Base-by-base conservation (phyloP, 2,113 vertebrate species). In the Ptychochromis oligacanthus region DNA sequence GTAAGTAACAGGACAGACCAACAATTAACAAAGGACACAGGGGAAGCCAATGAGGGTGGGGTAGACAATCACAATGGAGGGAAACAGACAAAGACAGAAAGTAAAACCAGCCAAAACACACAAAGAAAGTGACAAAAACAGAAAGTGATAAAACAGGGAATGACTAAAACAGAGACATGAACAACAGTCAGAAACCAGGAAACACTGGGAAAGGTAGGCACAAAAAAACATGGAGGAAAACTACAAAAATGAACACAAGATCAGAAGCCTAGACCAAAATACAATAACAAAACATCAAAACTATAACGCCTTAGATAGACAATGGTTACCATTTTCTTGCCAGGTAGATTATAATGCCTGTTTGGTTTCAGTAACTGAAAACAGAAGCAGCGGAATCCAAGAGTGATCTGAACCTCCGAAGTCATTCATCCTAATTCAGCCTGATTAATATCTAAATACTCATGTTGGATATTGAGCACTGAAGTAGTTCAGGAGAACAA, bases 291-390 rank as follows among this genome's bases (percentile, higher is more conserved):
- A 36, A 36, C 34, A 36, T 40, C 38, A 40, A 40, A 46, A 46
- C 3, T 14, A 46, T 14, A 13, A 46, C 46, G 28, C 14, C 52
- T 2, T 28, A 28, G 24, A 40, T 49, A 36, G 10, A n/a, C 5
- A 28, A 40, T 12, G 40, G 64, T 28, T 67, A 49, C 46, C 64
- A 49, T 14, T 0, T 70, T 49, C 9, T 14, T 49, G 46, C 5
- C 46, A 49, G 46, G 46, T 43, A 43, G 12, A 5, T 13, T 13
- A 43, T 43, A 13, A 18, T 28, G 24, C 26, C 64, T 28, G 40
- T 52, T 72, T 31, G 13, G 43, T 54, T 18, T 72, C 31, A n/a
- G 17, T 0, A 22, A 52, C 65, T 0, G 43, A 31, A 6, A 28
- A 49, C 43, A 70, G 43, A 70, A 49, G 43, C 17, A 6, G 5